A percentile compares a stretch with the other conserved stretches of the same genome.
phyloP scores from a whole-genome alignment of 2,797 vertebrate genomes.

The Bucorvus abyssinicus region DNA sequence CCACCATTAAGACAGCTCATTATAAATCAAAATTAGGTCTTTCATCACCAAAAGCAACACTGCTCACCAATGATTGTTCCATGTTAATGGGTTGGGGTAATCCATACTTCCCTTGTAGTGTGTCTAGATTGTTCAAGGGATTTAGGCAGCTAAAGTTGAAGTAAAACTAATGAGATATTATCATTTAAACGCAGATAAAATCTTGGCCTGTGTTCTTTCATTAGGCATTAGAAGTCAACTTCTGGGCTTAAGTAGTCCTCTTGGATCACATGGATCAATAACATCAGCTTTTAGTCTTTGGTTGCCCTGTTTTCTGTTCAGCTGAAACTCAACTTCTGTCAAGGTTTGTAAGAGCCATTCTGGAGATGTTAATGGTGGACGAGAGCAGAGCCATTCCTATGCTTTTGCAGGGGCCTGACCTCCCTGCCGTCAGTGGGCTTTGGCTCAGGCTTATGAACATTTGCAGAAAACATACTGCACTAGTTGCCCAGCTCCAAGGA shows the following conservation, averaged over 20 bases:
- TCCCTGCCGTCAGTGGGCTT: neutral
- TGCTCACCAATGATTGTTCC: neutral
- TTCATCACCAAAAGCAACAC: neutral
- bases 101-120: neutral
- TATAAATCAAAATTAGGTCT: neutral
- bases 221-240: neutral
- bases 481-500: neutral
- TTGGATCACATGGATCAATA: neutral
- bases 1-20: neutral
- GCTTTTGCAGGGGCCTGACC: neutral
- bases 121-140: neutral
- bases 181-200: neutral
- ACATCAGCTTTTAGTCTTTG: neutral
- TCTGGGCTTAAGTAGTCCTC: neutral
- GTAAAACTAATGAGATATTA: neutral
- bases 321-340: neutral
- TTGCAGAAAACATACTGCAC: neutral
- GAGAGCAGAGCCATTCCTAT: neutral
- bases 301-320: neutral
- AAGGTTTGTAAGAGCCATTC: accelerated
- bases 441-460: neutral
- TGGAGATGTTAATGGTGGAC: neutral
- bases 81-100: neutral
- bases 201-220: neutral
- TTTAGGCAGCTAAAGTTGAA: neutral